These are phyloP conservation scores for Notiomystis cincta DNA, from an alignment of 2,113 vertebrate species.

Conservation along the genomic window DNA sequence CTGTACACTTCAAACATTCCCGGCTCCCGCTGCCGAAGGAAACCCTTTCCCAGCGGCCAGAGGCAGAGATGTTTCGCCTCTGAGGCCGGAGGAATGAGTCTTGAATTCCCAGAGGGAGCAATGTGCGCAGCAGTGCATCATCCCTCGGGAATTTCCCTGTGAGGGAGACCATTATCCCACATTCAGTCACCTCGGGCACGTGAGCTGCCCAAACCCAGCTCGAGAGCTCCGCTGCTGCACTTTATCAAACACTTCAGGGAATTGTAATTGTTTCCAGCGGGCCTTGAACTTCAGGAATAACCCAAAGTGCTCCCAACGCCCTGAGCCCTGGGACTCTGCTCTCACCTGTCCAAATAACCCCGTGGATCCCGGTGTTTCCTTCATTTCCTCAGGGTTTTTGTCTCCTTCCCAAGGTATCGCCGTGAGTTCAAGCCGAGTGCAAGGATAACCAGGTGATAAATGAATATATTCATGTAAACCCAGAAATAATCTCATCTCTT, in stretches of 20 bases:
- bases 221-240: neutral
- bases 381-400: neutral
- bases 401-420: neutral
- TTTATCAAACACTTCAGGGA: neutral
- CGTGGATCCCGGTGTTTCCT: rapidly evolving
- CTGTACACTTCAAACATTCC: neutral
- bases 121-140: rapidly evolving
- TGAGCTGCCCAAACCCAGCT: rapidly evolving
- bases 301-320: too few relatives aligned
- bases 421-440: neutral
- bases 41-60: neutral
- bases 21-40: neutral
- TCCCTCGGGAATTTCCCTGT: neutral
- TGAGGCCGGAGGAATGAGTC: neutral
- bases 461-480: neutral
- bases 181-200: too few relatives aligned
- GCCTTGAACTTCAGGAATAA: neutral
- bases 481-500: neutral
- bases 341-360: rapidly evolving
- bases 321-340: neutral
- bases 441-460: neutral
- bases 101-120: neutral
- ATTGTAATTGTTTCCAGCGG: neutral
- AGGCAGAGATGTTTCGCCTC: neutral
- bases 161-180: neutral